A percentile compares a stretch with the other conserved stretches of the same genome.
These are phyloP conservation scores for Blastobasis lacticolella DNA, from an alignment of 2,888 invertebrate species.

Conservation along the genomic window DNA sequence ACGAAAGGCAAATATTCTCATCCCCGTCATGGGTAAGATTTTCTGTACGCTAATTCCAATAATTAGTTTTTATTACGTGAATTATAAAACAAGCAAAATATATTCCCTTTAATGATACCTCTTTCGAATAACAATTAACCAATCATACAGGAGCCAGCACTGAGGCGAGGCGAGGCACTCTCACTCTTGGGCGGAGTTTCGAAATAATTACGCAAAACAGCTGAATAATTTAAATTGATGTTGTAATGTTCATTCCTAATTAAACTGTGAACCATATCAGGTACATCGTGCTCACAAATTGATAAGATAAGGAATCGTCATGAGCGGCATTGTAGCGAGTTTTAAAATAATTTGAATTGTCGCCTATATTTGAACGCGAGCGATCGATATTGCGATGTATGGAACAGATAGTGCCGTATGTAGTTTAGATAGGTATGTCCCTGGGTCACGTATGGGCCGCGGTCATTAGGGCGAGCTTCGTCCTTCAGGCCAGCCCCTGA, in stretches of 20 bases:
- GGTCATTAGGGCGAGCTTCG: slow-evolving; percentile 18
- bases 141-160: too few relatives aligned
- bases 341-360: neutral
- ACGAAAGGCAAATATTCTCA: too few relatives aligned
- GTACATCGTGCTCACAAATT: neutral
- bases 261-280: neutral
- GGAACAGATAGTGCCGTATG: slow-evolving; percentile 13
- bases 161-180: neutral
- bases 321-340: neutral
- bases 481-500: slow-evolving; percentile 15
- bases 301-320: neutral
- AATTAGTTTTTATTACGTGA: too few relatives aligned
- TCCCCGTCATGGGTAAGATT: too few relatives aligned
- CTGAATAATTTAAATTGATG: neutral
- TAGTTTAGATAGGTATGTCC: neutral
- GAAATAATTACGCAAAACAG: neutral
- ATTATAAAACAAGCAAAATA: too few relatives aligned
- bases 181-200: neutral
- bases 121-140: too few relatives aligned
- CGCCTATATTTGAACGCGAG: slow-evolving; percentile 24
- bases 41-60: too few relatives aligned
- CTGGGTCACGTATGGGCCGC: slow-evolving; percentile 10
- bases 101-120: too few relatives aligned
- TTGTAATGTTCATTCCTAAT: too few relatives aligned
- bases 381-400: slow-evolving; percentile 37